Evolutionary conservation across 1,140 invertebrate genomes (phyloP).

Genomic region (Drosophila orosa): DNA sequence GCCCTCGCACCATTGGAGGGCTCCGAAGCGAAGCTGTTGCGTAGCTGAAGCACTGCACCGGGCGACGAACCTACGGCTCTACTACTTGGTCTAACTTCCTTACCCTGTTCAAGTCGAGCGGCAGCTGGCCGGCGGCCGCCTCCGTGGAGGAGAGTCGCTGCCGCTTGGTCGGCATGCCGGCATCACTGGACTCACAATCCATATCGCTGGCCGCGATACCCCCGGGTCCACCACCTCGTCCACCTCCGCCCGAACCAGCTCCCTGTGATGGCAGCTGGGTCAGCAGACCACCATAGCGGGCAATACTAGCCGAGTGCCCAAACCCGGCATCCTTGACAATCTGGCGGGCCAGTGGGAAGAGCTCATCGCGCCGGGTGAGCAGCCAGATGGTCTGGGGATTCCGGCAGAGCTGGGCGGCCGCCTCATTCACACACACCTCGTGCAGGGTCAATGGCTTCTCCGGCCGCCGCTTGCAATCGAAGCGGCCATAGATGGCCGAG

Average conservation of each 20-base stretch:
- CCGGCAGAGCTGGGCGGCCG: slow-evolving; percentile 96
- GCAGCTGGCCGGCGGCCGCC: slow-evolving; percentile 61
- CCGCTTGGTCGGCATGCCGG: slow-evolving; percentile 58
- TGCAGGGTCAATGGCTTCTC: slow-evolving; percentile 98
- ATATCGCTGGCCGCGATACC: slow-evolving; percentile 41
- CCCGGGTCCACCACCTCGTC: slow-evolving; percentile 25
- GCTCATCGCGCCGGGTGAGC: slow-evolving; percentile 95
- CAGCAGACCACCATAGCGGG: slow-evolving; percentile 71
- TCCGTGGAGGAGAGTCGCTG: slow-evolving; percentile 77
- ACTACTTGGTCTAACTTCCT: slow-evolving; percentile 60
- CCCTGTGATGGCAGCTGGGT: slow-evolving; percentile 60
- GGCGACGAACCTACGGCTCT: slow-evolving; percentile 55
- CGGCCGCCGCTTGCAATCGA: slow-evolving; percentile 97
- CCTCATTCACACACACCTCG: slow-evolving; percentile 97
- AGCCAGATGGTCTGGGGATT: slow-evolving; percentile 87
- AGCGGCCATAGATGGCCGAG: slow-evolving; percentile 97
- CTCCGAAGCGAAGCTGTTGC: slow-evolving; percentile 58
- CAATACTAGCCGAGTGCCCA: slow-evolving; percentile 82
- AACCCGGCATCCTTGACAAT: slow-evolving; percentile 97
- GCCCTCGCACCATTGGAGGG: slow-evolving; percentile 6
- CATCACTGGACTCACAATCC: slow-evolving; percentile 77
- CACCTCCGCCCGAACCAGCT: slow-evolving; percentile 16
- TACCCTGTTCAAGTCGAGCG: slow-evolving; percentile 77
- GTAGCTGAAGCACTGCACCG: slow-evolving; percentile 69
- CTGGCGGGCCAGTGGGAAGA: slow-evolving; percentile 97